Conservation (phyloP, 2,797 vertebrate genomes). For the Cygnus olor region DNA sequence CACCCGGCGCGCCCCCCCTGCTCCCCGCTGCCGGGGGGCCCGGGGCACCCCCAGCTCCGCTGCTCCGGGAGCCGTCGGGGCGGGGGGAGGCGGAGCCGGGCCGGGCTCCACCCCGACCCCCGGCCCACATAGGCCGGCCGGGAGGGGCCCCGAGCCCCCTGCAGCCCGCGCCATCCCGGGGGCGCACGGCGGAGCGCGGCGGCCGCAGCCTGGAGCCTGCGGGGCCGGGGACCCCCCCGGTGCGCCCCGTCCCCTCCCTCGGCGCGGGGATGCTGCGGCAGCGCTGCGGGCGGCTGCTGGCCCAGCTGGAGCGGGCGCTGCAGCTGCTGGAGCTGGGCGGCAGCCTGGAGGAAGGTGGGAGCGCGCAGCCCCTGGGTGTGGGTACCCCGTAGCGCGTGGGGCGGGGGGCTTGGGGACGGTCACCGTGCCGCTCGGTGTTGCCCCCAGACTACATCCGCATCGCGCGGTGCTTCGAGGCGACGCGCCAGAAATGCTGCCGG, state of each 20-base stretch:
- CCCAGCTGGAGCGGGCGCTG: constrained; percentile 13
- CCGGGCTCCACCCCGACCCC: constrained; percentile 49
- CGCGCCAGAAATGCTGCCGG: constrained; percentile 73
- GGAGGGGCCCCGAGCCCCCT: background rate
- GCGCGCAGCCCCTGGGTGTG: background rate
- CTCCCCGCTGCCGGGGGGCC: too few species aligned
- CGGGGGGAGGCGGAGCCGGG: constrained; percentile 1
- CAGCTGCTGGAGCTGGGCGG: constrained; percentile 27
- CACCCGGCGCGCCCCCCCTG: background rate
- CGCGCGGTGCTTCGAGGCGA: constrained; percentile 75
- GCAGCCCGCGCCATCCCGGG: background rate
- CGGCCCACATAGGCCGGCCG: constrained; percentile 29
- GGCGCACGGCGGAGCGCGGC: background rate
- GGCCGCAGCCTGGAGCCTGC: background rate
- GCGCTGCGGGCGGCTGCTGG: background rate
- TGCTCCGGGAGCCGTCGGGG: background rate
- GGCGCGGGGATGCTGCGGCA: constrained; percentile 22
- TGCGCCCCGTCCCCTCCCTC: too few species aligned
- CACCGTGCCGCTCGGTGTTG: background rate
- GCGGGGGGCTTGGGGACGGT: too few species aligned
- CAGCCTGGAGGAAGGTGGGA: constrained; percentile 45
- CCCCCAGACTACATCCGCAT: constrained; percentile 74
- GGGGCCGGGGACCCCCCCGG: background rate
- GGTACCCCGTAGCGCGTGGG: background rate
- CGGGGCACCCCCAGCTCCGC: background rate